A percentile compares a stretch with the other conserved stretches of the same genome.
Conservation (phyloP, 2,797 vertebrate species). For the Gambusia yucatana region DNA sequence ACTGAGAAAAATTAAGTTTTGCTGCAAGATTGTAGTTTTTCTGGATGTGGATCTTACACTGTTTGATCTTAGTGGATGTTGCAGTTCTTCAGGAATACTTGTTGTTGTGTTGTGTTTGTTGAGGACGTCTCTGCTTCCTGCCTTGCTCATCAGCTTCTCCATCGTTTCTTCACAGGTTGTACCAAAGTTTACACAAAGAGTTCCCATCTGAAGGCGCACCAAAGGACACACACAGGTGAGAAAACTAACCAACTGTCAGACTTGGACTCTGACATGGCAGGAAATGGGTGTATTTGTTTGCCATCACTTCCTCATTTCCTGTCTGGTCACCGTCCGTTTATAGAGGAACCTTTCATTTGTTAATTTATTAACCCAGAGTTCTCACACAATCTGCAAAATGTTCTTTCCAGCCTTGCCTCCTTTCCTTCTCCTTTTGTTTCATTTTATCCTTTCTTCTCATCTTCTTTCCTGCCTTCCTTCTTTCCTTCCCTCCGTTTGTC, state of each 20-base stretch:
- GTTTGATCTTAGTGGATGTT: neutral
- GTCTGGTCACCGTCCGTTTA: neutral
- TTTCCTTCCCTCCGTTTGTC: neutral
- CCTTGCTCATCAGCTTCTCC: conserved; percentile 19
- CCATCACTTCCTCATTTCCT: neutral
- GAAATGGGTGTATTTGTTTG: neutral
- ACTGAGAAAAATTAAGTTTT: neutral
- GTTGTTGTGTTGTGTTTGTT: neutral
- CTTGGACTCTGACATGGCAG: neutral
- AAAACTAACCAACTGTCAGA: neutral
- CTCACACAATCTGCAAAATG: neutral
- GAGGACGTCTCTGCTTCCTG: neutral
- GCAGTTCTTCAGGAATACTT: neutral
- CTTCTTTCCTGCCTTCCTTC: neutral
- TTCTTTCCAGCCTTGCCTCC: neutral
- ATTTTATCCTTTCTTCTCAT: neutral
- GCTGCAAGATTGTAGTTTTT: neutral
- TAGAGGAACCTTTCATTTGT: neutral
- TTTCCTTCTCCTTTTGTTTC: neutral
- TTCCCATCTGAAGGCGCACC: conserved; percentile 94
- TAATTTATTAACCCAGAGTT: neutral
- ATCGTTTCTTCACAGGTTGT: conserved; percentile 82
- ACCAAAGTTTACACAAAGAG: conserved; percentile 96
- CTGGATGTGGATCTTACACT: neutral
- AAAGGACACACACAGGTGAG: conserved; percentile 93